Evolutionary conservation across 2,888 invertebrate genomes (phyloP), one percentile per base, ranked within the genome.

Genomic region (Timema cristinae): DNA sequence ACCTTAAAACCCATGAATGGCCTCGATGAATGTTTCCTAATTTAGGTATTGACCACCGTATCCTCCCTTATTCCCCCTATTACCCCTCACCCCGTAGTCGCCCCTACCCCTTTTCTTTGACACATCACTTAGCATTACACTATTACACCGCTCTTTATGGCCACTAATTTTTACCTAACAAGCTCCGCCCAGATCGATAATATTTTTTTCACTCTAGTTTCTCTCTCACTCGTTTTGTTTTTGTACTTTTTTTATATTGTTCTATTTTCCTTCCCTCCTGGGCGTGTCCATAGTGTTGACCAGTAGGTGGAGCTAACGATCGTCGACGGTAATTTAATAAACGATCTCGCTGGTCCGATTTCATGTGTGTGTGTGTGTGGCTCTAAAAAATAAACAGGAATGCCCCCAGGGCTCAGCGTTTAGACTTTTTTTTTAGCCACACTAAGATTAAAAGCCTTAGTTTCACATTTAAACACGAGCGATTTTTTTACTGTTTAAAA

Each of bases 321-420:
- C 59, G 49, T 48, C 50, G 66, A 48, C 59, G 63, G 71, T 68
- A 68, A 71, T 71, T 71, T 71, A 71, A 71, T 71, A 71, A 71
- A 71, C 59, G 67, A 50, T 67, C 71, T 61, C 32, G 16, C 54
- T 47, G 54, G 68, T 54, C 47, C 52, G 51, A 47, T 47, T 54
- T 63, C 59, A 15, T 13, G 59, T 16, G 59, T 13, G 16, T 9
- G 63, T 32, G 63, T 63, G 63, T 63, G 63, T 63, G 63, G 11
- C 13, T 47, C 32, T 10, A 63, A 32, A 32, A 32, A 32, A 32
- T 32, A 32, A 32, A 32, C 32, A 32, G 32, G 32, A 32, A 32
- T 32, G 32, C 32, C 32, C 32, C 32, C 32, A 32, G 32, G 32
- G 32, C 32, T 32, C 32, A 32, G 32, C 32, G 32, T 32, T 32